A percentile compares a stretch with the other conserved stretches of the same genome.
phyloP scores from a whole-genome alignment of 2,113 vertebrate genomes.

The Uria aalge region DNA sequence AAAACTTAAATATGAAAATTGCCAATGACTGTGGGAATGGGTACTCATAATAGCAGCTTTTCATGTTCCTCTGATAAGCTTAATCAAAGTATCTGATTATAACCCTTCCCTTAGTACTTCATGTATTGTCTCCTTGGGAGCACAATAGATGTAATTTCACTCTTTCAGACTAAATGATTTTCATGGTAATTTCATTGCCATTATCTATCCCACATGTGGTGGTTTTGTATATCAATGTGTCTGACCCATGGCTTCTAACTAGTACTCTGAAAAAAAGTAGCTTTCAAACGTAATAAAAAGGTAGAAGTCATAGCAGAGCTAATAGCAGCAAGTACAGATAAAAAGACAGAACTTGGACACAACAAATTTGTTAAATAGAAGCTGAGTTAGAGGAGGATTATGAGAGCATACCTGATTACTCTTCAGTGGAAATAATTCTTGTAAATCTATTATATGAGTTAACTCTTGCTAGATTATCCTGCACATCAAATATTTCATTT shows the following conservation, averaged over 20 bases:
- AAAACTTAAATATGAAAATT: conserved; percentile 25
- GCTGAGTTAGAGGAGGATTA: background rate
- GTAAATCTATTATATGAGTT: background rate
- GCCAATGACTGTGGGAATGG: background rate
- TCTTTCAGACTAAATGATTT: conserved; percentile 40
- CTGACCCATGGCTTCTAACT: conserved; percentile 30
- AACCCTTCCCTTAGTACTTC: conserved; percentile 26
- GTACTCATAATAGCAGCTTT: background rate
- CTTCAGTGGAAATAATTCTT: background rate
- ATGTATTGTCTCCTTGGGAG: conserved; percentile 20
- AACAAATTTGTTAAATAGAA: background rate
- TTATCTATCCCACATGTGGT: background rate
- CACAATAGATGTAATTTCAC: conserved; percentile 49
- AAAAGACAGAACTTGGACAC: background rate
- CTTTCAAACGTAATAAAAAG: conserved; percentile 5
- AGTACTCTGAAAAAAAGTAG: background rate
- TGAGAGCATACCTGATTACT: background rate
- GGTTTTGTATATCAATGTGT: conserved; percentile 15
- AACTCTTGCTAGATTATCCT: background rate
- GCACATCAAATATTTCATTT: background rate
- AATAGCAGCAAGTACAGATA: background rate
- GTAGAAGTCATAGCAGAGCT: background rate
- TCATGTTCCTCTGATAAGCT: background rate
- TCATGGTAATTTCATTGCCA: conserved; percentile 48
- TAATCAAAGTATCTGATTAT: conserved; percentile 59